Percentiles rank a stretch among this genome's conserved stretches.
phyloP scores from a whole-genome alignment of 2,797 vertebrate genomes.

The Meda fulgida region DNA sequence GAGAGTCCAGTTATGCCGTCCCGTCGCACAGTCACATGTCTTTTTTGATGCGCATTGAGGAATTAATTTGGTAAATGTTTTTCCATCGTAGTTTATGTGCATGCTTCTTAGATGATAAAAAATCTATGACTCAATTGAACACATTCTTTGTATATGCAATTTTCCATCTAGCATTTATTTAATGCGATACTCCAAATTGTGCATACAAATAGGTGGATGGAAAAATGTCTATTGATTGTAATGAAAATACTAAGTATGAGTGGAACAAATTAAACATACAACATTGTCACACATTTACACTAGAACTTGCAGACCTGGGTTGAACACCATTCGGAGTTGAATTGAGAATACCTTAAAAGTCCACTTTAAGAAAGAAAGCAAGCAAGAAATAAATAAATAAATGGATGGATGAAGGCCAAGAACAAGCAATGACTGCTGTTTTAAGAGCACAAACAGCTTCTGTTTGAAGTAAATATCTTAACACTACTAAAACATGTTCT shows the following conservation, averaged over 20 bases:
- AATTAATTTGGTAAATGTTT: background rate
- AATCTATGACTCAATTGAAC: background rate
- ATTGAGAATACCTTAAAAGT: no score
- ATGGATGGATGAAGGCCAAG: background rate
- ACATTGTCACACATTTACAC: no score
- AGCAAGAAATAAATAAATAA: background rate
- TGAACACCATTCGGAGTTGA: no score
- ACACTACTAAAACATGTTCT: background rate
- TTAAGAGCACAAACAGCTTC: background rate
- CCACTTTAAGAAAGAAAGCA: no score
- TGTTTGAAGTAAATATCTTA: background rate
- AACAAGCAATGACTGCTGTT: background rate
- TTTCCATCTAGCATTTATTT: background rate
- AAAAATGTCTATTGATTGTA: background rate
- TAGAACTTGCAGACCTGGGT: no score
- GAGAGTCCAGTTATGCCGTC: background rate
- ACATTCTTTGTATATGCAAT: background rate
- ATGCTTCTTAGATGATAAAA: background rate
- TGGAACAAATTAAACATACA: background rate
- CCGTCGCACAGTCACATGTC: no score
- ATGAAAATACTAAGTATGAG: background rate
- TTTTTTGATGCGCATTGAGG: no score
- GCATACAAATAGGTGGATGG: background rate
- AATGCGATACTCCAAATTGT: background rate
- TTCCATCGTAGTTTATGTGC: background rate